Base-by-base conservation (phyloP, 2,797 vertebrate genomes). In the Scyliorhinus canicula region DNA sequence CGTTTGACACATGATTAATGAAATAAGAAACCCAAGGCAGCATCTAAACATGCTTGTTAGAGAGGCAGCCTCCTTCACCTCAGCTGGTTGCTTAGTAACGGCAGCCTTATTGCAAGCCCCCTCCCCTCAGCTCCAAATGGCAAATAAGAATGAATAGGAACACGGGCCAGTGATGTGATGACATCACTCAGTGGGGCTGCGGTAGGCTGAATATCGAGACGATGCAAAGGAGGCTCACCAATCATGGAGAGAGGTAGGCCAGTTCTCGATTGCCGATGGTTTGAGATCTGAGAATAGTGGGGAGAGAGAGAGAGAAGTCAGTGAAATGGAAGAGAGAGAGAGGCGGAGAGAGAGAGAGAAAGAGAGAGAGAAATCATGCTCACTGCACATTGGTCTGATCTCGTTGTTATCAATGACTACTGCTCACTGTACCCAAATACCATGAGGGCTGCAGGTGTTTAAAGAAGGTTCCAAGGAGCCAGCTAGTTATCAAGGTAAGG, bases 41-140 rank as follows among this genome's bases (percentile, higher is more conserved):
- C 79, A 82, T 44, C 79, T 24, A 24, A 44, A 82, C 79, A 82
- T 24, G 79, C 44, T 86, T 52, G 85, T 86, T 16, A 21, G 31
- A 57, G 79, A 86, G 85, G 50, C 85, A 31, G 85, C 85, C 50
- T 86, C 79, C 86, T 60, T 57, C 31, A n/a, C 86, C 86, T 90
- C 31, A 21, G 86, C 28, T 16, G 35, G 86, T 90, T 90, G 86
- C 86, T 19, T 90, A 19, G 55, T 6, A 60, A 60, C 86, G 6
- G 19, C 7, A 82, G 40, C 40, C 79, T 16, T 44, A 82, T 47
- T 82, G 19, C 6, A 44, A 47, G 14, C 14, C 14, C 74, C 74
- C n/a, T 1, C 19, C 44, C 21, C 79, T 21, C 40, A 47, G 44
- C 26, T 44, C 44, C 79, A 82, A 40, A 47, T 82, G 44, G 44